Percentiles rank a stretch among this genome's conserved stretches.
These are phyloP conservation scores for Polypterus bichir DNA, from an alignment of 2,113 vertebrate genomes.

Conservation along the genomic window DNA sequence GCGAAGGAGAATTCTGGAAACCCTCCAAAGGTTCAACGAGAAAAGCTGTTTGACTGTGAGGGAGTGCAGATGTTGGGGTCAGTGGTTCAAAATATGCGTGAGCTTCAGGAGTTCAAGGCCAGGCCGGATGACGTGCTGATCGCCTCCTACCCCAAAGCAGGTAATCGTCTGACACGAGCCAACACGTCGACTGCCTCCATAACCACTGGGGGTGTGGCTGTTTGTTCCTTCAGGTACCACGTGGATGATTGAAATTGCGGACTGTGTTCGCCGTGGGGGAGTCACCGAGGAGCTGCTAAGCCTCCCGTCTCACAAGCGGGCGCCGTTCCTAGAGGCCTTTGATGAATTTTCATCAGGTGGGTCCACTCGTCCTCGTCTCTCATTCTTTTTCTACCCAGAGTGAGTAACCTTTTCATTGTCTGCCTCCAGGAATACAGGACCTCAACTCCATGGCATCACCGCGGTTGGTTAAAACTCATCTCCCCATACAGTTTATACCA, in stretches of 20 bases:
- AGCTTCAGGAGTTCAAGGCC: slow-evolving; percentile 43
- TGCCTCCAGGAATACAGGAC: no score
- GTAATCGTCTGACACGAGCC: slow-evolving; percentile 16
- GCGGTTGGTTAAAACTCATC: slow-evolving; percentile 37
- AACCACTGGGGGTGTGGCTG: not conserved
- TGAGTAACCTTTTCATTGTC: not conserved
- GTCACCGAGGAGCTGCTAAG: slow-evolving; percentile 20
- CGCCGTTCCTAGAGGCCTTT: slow-evolving; percentile 37
- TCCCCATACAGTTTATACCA: slow-evolving; percentile 29
- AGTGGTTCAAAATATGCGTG: no score
- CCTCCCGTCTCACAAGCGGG: slow-evolving; percentile 21
- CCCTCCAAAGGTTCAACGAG: no score
- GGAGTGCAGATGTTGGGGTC: no score
- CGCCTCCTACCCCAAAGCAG: slow-evolving; percentile 64
- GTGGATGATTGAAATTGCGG: slow-evolving; percentile 37
- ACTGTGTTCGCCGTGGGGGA: slow-evolving; percentile 26
- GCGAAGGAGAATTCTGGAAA: no score
- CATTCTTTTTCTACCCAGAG: not conserved
- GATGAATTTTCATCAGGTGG: not conserved
- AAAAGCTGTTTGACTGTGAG: no score
- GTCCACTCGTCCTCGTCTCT: not conserved
- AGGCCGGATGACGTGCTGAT: slow-evolving; percentile 57
- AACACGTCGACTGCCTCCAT: no score
- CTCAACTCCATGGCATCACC: slow-evolving; percentile 19
- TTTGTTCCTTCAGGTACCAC: slow-evolving; percentile 29